Evolutionary conservation across 92 coral and sea anemone species (phyloP).

Genomic region (Anthopleura xanthogrammica): DNA sequence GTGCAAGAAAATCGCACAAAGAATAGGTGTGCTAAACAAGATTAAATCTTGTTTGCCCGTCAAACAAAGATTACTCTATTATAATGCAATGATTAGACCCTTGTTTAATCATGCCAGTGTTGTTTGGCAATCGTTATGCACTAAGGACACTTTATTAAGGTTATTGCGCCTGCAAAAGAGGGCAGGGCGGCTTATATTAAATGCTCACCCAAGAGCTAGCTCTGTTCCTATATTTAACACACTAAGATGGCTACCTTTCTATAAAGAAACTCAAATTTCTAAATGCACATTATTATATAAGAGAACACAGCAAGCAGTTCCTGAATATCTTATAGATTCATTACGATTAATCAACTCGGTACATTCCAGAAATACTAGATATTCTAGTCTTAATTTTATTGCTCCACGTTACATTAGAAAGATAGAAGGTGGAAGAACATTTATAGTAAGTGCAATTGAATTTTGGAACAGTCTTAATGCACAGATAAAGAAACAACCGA

Average conservation of each 20-base stretch:
- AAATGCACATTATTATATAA: conserved; percentile 5
- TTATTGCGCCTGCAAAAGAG: conserved; percentile 24
- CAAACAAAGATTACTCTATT: conserved; percentile 9
- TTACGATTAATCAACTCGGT: not conserved
- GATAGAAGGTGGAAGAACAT: not conserved
- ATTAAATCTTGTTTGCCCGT: conserved; percentile 8
- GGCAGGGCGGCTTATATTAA: conserved; percentile 15
- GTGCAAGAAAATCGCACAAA: not conserved
- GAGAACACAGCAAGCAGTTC: conserved; percentile 12
- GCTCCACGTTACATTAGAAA: not conserved
- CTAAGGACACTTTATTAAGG: conserved; percentile 14
- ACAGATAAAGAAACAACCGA: too few species aligned
- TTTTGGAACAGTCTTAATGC: not conserved
- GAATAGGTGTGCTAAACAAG: conserved; percentile 1
- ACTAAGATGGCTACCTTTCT: conserved; percentile 19
- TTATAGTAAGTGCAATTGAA: not conserved
- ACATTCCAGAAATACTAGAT: conserved; percentile 12
- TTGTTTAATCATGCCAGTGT: conserved; percentile 21
- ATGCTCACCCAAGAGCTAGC: conserved; percentile 20
- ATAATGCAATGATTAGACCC: conserved; percentile 7
- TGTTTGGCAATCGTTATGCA: conserved; percentile 9
- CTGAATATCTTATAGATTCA: not conserved
- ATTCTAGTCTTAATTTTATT: conserved; percentile 1
- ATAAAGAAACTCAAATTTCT: conserved; percentile 7
- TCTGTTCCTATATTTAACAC: conserved; percentile 16